Base-by-base conservation (phyloP, 2,888 invertebrate genomes). In the Philonicus albiceps region DNA sequence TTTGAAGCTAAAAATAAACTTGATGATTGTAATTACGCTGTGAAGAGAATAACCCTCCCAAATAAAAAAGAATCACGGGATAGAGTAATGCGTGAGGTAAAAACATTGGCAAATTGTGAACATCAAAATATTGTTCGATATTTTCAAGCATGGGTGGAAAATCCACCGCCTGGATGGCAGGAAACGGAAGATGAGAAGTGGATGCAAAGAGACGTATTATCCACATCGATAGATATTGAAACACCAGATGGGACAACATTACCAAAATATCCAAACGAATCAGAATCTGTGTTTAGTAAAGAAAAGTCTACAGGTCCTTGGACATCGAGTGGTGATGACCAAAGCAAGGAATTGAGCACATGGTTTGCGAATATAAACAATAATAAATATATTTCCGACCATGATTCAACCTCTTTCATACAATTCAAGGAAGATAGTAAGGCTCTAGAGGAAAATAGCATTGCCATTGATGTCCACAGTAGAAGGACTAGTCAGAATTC, bases 51-150 rank as follows among this genome's bases (percentile, higher is more conserved):
- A 86, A 95, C 96, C 0, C 92, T 99, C 86, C 97, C 98, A 1
- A 96, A 95, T 91, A 97, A 97, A 89, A 94, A 95, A 89, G 95
- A 95, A 86, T 96, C 97, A 2, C 94, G 96, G 85, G 96, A 98
- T 88, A 95, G 97, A 19, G 98, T 99, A 0, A 94, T 98, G 93
- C 95, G 99, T 64, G 99, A 99, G 93, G 99, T 99, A 0, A 96
- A 97, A 88, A 98, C 98, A 0, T 93, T 99, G 64, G 99, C 99
- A 0, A 97, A 97, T 92, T 93, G 99, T 86, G 98, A 99, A 88
- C 99, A 99, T 93, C 95, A 95, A 74, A 96, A 98, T 91, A 99
- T 99, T 89, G 99, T 99, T 84, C 94, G 99, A 1, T 99, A 98
- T 92, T 97, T 96, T 92, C 96, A 98, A 93, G 96, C 98, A 0